Evolutionary conservation across 2,113 vertebrate genomes (phyloP).

Genomic region (Syrrhaptes paradoxus): DNA sequence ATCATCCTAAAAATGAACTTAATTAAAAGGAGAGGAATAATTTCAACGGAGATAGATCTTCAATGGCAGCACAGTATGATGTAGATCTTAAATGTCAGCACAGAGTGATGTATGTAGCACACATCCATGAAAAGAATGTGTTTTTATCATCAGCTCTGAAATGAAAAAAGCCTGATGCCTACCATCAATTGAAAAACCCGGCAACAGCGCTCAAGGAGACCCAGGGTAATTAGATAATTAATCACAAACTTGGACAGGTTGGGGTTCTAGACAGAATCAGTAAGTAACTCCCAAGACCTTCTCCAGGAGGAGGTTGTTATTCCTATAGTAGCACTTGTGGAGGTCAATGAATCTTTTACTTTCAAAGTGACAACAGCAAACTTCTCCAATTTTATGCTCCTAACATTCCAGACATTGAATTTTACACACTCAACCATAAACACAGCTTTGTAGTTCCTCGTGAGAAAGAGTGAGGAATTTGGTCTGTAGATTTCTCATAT

Average conservation of each 20-base stretch:
- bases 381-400: not conserved
- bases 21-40: constrained; percentile 13
- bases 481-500: not conserved
- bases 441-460: not conserved
- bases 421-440: not conserved
- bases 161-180: not conserved
- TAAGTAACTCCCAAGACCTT: not conserved
- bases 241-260: not conserved
- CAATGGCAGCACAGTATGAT: not conserved
- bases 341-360: not conserved
- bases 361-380: not conserved
- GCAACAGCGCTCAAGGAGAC: not conserved
- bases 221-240: not conserved
- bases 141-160: not conserved
- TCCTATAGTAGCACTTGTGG: not conserved
- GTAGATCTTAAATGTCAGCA: not conserved
- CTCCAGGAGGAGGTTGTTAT: not conserved
- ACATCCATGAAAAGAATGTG: not conserved
- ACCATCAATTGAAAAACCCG: not conserved
- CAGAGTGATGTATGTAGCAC: not conserved
- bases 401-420: not conserved
- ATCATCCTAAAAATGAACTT: constrained; percentile 34
- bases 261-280: not conserved
- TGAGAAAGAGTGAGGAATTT: not conserved
- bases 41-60: not conserved